Base-by-base conservation (phyloP, 2,888 invertebrate genomes). In the Diaperis boleti region DNA sequence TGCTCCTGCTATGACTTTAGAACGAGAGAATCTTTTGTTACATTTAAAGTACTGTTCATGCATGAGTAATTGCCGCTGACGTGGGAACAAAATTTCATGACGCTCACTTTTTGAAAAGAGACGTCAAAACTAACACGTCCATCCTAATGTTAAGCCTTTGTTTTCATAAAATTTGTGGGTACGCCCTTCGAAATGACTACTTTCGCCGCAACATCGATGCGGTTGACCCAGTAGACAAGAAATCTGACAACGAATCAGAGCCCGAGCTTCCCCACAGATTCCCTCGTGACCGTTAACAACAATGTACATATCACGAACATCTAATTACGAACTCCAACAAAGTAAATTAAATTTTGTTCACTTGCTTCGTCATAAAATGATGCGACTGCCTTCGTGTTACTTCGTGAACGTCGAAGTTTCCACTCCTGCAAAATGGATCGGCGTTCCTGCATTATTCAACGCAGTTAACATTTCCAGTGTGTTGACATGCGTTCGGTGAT, bases 361-460 rank as follows among this genome's bases (percentile, higher is more conserved):
- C 37, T 52, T 26, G 29, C 31, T 44, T 56, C 45, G 56, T 45
- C 56, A 22, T 56, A 35, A 57, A 18, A 29, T 26, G 57, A 42
- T 47, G 45, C 45, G 45, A 45, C 37, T 15, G 54, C 10, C 39
- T 47, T 59, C 59, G 59, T 49, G 59, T 41, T 31, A 10, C 49
- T 49, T 59, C 59, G 59, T 59, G 39, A 57, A 29, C 20, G 57
- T 45, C 45, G 57, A 41, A 47, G 49, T 49, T 49, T 47, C 59
- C 59, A 57, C 45, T 49, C 49, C 59, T 49, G 59, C 47, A 39
- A 59, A 59, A 47, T 59, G 59, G 41, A 56, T 59, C 49, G 49
- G 41, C 59, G 17, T 52, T 49, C 35, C 42, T 60, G 60, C 52
- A 60, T 60, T 52, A 60, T 60, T 44, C 60, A 60, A 22, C 44